Conservation (phyloP, 2,113 vertebrate genomes). For the Clarias batrachus region DNA sequence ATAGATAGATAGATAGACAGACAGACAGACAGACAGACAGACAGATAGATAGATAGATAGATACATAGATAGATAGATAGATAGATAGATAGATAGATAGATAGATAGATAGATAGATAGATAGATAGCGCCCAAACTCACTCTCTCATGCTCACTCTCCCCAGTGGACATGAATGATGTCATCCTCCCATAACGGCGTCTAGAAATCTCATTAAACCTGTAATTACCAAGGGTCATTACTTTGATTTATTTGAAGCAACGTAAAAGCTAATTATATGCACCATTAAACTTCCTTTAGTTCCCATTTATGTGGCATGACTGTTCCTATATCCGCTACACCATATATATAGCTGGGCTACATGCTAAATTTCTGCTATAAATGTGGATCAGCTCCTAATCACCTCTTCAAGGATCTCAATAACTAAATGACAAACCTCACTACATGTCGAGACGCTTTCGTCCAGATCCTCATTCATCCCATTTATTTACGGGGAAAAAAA, state of each 20-base stretch:
- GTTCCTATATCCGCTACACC: not conserved
- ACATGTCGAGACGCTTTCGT: not conserved
- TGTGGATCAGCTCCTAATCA: not conserved
- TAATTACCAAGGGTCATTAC: slow-evolving; percentile 5
- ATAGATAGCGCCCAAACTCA: slow-evolving; percentile 40
- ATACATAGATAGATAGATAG: not conserved
- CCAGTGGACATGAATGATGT: slow-evolving; percentile 60
- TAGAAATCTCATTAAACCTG: slow-evolving; percentile 61
- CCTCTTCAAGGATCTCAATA: not conserved
- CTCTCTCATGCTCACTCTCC: slow-evolving; percentile 67
- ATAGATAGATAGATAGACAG: not conserved
- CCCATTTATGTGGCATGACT: not conserved
- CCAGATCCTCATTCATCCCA: not conserved
- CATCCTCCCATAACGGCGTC: slow-evolving; percentile 58
- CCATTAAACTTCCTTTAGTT: slow-evolving; percentile 12
- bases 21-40: not conserved
- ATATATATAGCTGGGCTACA: not conserved
- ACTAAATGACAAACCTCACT: not conserved
- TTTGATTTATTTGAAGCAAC: not conserved
- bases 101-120: not conserved
- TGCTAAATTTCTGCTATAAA: not conserved
- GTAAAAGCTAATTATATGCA: not conserved
- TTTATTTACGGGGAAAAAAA: not conserved
- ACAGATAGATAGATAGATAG: not conserved
- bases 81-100: not conserved